Evolutionary conservation across 2,113 vertebrate species (phyloP).

Genomic region (Heteronetta atricapilla): DNA sequence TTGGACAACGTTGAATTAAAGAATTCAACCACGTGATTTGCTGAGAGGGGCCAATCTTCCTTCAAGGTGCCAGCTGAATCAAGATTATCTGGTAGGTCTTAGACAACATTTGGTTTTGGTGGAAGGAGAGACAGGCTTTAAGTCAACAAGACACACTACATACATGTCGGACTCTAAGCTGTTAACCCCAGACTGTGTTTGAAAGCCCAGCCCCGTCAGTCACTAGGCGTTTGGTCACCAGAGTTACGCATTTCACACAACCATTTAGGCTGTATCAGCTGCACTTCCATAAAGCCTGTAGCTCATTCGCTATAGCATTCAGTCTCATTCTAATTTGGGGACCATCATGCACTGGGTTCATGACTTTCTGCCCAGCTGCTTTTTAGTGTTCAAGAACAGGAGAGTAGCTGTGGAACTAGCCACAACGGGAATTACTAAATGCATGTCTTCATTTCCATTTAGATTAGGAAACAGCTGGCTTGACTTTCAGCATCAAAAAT

Average conservation of each 20-base stretch:
- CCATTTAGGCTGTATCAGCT: background rate
- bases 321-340: background rate
- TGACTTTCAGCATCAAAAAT: conserved; percentile 7
- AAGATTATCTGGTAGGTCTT: background rate
- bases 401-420: background rate
- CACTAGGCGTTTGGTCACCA: background rate
- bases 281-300: background rate
- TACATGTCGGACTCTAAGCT: background rate
- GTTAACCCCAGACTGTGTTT: background rate
- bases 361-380: background rate
- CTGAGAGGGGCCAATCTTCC: background rate
- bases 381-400: background rate
- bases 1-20: background rate
- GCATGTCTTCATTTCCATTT: background rate
- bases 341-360: background rate
- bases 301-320: background rate
- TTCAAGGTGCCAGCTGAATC: background rate
- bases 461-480: conserved; percentile 13
- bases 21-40: background rate
- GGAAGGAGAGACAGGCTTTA: background rate
- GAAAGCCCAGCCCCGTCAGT: background rate
- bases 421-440: background rate
- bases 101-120: background rate
- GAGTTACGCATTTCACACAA: background rate
- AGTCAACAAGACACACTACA: background rate